phyloP scores from a whole-genome alignment of 2,113 vertebrate genomes.

The Boulengeromyrus knoepffleri region DNA sequence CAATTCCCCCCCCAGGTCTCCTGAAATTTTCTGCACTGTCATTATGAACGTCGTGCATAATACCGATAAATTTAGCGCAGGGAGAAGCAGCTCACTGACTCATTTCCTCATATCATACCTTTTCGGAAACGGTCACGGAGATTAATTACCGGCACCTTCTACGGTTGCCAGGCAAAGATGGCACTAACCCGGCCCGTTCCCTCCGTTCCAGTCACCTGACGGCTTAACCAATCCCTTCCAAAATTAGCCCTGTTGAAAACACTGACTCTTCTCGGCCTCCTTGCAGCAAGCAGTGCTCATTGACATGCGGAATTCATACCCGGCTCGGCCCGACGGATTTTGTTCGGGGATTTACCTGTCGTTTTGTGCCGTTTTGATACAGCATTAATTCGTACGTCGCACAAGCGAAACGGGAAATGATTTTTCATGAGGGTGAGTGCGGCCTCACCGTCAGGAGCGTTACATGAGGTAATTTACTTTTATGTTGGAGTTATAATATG shows the following conservation, averaged over 20 bases:
- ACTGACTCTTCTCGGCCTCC: conserved; percentile 50
- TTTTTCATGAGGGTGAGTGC: not conserved
- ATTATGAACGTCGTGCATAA: not conserved
- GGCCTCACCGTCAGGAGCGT: not conserved
- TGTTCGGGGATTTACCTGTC: not conserved
- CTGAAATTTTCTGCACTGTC: not conserved
- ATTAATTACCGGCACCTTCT: not conserved
- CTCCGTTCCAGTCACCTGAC: conserved; percentile 63
- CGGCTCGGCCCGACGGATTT: not conserved
- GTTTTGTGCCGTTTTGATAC: not conserved
- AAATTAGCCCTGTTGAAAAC: conserved; percentile 75
- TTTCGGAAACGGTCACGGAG: not conserved
- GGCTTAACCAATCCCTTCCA: conserved; percentile 66
- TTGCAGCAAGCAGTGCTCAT: not conserved
- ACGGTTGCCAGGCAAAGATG: conserved; percentile 33
- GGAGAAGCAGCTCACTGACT: not conserved
- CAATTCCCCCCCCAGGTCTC: too few relatives aligned
- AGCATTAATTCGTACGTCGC: not conserved
- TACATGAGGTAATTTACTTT: not conserved
- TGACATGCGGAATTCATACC: not conserved
- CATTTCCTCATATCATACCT: not conserved
- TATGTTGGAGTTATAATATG: not conserved
- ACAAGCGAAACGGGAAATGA: not conserved
- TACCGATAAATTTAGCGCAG: not conserved
- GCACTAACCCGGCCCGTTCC: conserved; percentile 36